phyloP scores from a whole-genome alignment of 2,797 vertebrate genomes.

The Hydrolagus colliei region DNA sequence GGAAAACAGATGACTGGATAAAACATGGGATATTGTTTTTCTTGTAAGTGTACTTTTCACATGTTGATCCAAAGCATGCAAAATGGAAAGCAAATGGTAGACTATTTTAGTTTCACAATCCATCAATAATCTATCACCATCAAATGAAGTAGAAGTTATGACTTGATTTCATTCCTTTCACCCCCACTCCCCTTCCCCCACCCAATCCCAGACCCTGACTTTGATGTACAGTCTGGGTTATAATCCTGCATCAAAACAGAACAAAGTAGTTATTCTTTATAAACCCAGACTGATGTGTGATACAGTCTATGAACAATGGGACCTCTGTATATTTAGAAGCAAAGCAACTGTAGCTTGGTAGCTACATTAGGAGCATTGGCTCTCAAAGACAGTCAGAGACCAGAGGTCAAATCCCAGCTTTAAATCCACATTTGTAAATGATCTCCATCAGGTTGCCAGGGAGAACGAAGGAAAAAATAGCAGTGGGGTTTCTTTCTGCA shows the following conservation, averaged over 20 bases:
- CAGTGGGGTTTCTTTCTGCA: conserved; percentile 22
- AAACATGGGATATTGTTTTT: background rate
- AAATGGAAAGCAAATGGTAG: background rate
- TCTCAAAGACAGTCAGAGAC: background rate
- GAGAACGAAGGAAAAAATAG: conserved; percentile 6
- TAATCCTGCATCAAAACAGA: too few relatives aligned
- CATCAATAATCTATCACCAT: too few relatives aligned
- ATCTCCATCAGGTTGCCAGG: conserved; percentile 9
- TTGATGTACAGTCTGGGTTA: too few relatives aligned
- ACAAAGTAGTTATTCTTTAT: too few relatives aligned
- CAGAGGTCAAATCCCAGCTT: background rate
- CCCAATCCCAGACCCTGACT: too few relatives aligned
- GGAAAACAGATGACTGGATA: background rate
- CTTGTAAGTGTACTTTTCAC: background rate
- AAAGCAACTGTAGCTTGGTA: background rate
- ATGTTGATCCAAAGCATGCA: background rate
- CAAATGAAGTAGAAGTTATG: too few relatives aligned
- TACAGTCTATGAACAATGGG: background rate
- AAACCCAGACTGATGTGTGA: background rate
- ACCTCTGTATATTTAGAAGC: background rate
- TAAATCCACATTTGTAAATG: conserved; percentile 7
- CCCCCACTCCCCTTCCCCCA: too few relatives aligned
- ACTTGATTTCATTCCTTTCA: too few relatives aligned
- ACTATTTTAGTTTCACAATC: background rate
- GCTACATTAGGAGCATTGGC: background rate